A percentile compares a stretch with the other conserved stretches of the same genome.
phyloP scores from a whole-genome alignment of 2,797 vertebrate species.

The Erpetoichthys calabaricus region DNA sequence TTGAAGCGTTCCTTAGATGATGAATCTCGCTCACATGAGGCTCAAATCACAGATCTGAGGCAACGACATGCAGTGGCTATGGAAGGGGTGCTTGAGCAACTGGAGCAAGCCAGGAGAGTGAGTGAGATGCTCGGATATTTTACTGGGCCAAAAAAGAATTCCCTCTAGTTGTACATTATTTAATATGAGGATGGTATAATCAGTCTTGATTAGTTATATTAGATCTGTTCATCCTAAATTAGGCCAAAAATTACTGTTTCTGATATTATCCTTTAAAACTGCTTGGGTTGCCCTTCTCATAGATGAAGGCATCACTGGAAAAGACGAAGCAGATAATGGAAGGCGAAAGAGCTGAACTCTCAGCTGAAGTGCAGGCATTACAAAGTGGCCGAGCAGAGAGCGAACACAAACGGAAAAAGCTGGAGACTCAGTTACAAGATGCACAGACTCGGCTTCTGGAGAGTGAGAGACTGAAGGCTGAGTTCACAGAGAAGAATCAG shows the following conservation, averaged over 20 bases:
- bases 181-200: no score
- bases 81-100: conserved; percentile 57
- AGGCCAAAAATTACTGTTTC: no score
- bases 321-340: conserved; percentile 63
- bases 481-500: conserved; percentile 57
- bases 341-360: conserved; percentile 61
- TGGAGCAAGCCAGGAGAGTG: conserved; percentile 63
- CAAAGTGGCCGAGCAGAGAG: conserved; percentile 60
- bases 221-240: no score
- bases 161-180: no score
- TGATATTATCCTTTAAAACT: no score
- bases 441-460: conserved; percentile 52
- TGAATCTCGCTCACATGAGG: conserved; percentile 54
- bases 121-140: conserved; percentile 3
- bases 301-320: conserved; percentile 58
- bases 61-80: conserved; percentile 53
- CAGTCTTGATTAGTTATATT: no score
- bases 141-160: no score
- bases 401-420: conserved; percentile 64
- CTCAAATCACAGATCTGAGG: conserved; percentile 52
- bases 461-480: conserved; percentile 56
- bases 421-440: conserved; percentile 70
- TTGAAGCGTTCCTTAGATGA: conserved; percentile 60
- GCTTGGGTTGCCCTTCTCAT: background rate
- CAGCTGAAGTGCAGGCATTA: conserved; percentile 55